Percentiles rank a stretch among this genome's conserved stretches.
Conservation (phyloP, 2,888 invertebrate genomes). For the Melieria omissa region DNA sequence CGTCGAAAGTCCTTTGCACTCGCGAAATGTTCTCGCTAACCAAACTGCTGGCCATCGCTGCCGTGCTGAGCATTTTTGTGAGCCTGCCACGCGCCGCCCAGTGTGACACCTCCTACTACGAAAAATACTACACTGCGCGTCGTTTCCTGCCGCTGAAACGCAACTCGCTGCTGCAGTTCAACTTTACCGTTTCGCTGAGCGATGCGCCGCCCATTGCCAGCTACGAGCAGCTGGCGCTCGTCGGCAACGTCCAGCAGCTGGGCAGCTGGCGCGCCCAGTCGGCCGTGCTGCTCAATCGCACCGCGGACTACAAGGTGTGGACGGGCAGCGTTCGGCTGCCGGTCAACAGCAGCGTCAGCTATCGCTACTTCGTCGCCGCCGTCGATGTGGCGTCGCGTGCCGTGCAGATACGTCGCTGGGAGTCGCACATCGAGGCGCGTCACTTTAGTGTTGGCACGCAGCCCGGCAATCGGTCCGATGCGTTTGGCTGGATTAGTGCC, state of each 20-base stretch:
- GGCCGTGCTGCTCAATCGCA: slow-evolving; percentile 70
- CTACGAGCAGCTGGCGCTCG: slow-evolving; percentile 76
- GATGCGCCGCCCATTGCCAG: slow-evolving; percentile 66
- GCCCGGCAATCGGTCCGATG: slow-evolving; percentile 65
- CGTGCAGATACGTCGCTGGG: slow-evolving; percentile 81
- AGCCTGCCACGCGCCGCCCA: slow-evolving; percentile 53
- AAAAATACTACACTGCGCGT: slow-evolving; percentile 60
- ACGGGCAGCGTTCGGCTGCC: slow-evolving; percentile 74
- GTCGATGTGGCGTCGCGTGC: slow-evolving; percentile 65
- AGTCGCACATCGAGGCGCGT: slow-evolving; percentile 78
- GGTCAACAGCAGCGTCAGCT: slow-evolving; percentile 70
- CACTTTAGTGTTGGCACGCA: slow-evolving; percentile 62
- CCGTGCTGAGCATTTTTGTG: slow-evolving; percentile 51
- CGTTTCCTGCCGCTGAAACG: slow-evolving; percentile 55
- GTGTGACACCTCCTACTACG: slow-evolving; percentile 61
- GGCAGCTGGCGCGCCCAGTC: slow-evolving; percentile 78
- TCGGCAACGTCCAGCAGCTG: slow-evolving; percentile 74
- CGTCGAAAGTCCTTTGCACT: background rate
- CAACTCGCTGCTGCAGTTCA: slow-evolving; percentile 49
- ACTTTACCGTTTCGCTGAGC: slow-evolving; percentile 56
- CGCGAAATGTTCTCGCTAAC: slow-evolving; percentile 41
- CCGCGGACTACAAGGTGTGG: slow-evolving; percentile 70
- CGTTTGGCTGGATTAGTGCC: slow-evolving; percentile 75
- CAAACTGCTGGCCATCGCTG: slow-evolving; percentile 45
- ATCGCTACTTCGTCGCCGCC: slow-evolving; percentile 81